Evolutionary conservation across 2,888 invertebrate species (phyloP), one percentile per base, ranked within the genome.

Genomic region (Oxystoma pomonae): DNA sequence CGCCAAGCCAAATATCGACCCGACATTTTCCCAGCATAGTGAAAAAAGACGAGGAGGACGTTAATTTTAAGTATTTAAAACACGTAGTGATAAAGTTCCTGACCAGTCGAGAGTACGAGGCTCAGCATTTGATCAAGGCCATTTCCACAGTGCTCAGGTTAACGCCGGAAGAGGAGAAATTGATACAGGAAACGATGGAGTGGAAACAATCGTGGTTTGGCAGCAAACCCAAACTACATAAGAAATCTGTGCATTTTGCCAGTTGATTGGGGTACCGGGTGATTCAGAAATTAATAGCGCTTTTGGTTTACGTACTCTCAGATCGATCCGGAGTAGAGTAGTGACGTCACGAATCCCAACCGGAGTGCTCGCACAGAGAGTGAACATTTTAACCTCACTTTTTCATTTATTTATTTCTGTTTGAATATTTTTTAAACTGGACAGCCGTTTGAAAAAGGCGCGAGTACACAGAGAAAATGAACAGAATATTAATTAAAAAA

Each of bases 1-100:
- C 85, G 67, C 87, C 88, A 68, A 84, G 86, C 81, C 82, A 82
- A 70, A 81, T 80, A 5, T 81, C 81, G 61, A 82, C 82, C 1
- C 78, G 81, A 69, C 76, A 78, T 73, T 77, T 80, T 68, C 80
- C 78, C 55, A 75, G 76, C 58, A 76, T 71, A 55, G 80, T 77
- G 59, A 71, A 71, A 57, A 75, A 77, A 60, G 79, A 80, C 67
- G 84, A 83, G 71, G 86, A 89, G 65, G 90, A 91, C 73, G 87
- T 92, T 57, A 92, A 91, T 81, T 90, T 91, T 75, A 87, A 88
- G 77, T 96, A 96, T 79, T 83, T 96, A 63, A 96, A 95, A 76
- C 95, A 96, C 81, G 96, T 96, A 68, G 88, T 96, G 67, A 89
- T 96, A 1, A 94, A 95, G 77, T 96, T 96, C 81, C 85, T 96